phyloP scores from a whole-genome alignment of 2,888 invertebrate genomes.

The Endotricha flammealis region DNA sequence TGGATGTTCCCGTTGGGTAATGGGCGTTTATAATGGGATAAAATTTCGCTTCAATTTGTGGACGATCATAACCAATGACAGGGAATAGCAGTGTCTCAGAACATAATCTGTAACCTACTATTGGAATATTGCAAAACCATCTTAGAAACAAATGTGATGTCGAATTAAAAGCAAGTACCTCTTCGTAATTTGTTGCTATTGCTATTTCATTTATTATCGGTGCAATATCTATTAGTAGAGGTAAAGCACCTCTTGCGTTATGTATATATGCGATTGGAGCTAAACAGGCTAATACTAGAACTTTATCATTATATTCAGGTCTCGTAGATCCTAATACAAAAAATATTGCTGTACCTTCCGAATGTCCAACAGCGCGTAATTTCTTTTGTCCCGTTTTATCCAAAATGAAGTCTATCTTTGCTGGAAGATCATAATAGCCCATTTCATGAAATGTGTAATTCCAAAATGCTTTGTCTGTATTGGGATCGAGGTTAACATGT shows the following conservation, averaged over 20 bases:
- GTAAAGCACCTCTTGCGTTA: slow-evolving; percentile 10
- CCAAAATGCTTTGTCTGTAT: slow-evolving; percentile 59
- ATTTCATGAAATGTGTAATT: slow-evolving; percentile 82
- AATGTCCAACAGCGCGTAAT: slow-evolving; percentile 82
- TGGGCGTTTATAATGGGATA: slow-evolving; percentile 18
- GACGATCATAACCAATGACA: slow-evolving; percentile 17
- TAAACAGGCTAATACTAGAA: slow-evolving; percentile 60
- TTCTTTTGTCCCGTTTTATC: slow-evolving; percentile 62
- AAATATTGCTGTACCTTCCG: slow-evolving; percentile 77
- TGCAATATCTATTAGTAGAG: slow-evolving; percentile 4
- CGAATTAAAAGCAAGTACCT: slow-evolving; percentile 5
- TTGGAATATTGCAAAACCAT: slow-evolving; percentile 12
- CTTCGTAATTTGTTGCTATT: slow-evolving; percentile 13
- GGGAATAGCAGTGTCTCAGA: slow-evolving; percentile 15
- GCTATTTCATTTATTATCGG: slow-evolving; percentile 8
- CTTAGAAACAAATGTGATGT: slow-evolving; percentile 12
- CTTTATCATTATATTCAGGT: slow-evolving; percentile 73
- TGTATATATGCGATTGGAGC: slow-evolving; percentile 63
- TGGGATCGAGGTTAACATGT: slow-evolving; percentile 59
- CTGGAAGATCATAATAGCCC: slow-evolving; percentile 82
- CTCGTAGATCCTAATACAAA: slow-evolving; percentile 63
- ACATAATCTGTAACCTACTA: slow-evolving; percentile 18
- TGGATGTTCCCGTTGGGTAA: slow-evolving; percentile 25
- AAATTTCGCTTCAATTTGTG: slow-evolving; percentile 22
- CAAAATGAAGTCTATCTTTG: slow-evolving; percentile 61